Evolutionary conservation across 2,797 vertebrate species (phyloP), one percentile per base, ranked within the genome.

Genomic region (Adrianichthys oophorus): DNA sequence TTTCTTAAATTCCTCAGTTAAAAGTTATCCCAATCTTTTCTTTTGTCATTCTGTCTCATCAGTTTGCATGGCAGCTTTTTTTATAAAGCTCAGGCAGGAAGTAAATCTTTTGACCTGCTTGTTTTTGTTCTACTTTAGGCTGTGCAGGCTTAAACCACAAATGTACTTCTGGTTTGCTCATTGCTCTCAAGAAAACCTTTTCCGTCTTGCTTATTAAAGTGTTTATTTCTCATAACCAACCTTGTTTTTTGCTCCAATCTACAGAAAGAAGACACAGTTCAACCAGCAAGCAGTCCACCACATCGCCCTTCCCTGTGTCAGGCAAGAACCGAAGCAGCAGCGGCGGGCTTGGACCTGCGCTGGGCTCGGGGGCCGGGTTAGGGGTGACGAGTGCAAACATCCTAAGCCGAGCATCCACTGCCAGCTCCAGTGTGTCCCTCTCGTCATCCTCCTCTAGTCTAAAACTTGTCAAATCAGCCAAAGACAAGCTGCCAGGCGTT

Each of bases 261-360:
- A 65, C 90, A 99, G 98, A 99, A 94, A 95, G 97, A 95, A 95
- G 96, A 97, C 98, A 99, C 82, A 92, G 93, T 88, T 96, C 95
- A 50, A 92, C 91, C 86, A 93, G 85, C 91, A 98, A 97, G 87
- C 93, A 93, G 10, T 86, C 91, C 49, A 83, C 87, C 48, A 81
- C 83, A 44, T 77, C 75, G 41, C 74, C 94, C 69, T 96, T 94
- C 78, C 87, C 93, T 29, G 85, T 94, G 85, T 84, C 93, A 73
- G 92, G 93, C 77, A 92, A 94, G 81, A 92, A 94, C 84, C 74
- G 91, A 89, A 87, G 92, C 94, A 74, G 82, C n/a, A 51, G 76
- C 88, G 93, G 85, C 73, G 93, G 93, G 86, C 90, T 93, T 50
- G 91, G 91, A 37, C 44, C 85, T 37, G 90, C 93, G 70, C 62